These are phyloP conservation scores for Gymnoscopelus microlampas DNA, from an alignment of 2,797 vertebrate species.

Conservation along the genomic window DNA sequence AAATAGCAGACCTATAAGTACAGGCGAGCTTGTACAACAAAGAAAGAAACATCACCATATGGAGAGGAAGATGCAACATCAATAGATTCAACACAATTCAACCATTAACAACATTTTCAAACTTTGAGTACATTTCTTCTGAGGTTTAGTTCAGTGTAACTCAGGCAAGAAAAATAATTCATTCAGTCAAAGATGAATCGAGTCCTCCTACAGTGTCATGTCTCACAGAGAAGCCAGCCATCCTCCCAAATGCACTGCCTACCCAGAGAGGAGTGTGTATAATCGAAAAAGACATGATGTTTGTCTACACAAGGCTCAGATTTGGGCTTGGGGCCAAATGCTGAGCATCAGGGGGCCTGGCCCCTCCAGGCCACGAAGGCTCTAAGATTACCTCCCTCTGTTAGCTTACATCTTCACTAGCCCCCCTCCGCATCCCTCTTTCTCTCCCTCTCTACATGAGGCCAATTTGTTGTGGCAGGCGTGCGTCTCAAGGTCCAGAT, in stretches of 20 bases:
- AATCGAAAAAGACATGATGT: slow-evolving; percentile 80
- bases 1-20: background rate
- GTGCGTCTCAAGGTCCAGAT: slow-evolving; percentile 79
- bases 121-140: slow-evolving; percentile 12
- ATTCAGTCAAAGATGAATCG: slow-evolving; percentile 26
- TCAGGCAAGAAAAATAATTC: slow-evolving; percentile 14
- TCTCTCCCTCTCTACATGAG: slow-evolving; percentile 69
- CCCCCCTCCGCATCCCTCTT: slow-evolving; percentile 40
- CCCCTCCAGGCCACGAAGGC: slow-evolving; percentile 71
- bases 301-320: slow-evolving; percentile 73
- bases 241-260: slow-evolving; percentile 36
- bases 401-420: slow-evolving; percentile 74
- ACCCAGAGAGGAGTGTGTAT: slow-evolving; percentile 62
- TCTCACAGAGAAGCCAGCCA: slow-evolving; percentile 14
- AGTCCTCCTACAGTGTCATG: slow-evolving; percentile 10
- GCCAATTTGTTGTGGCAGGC: slow-evolving; percentile 85
- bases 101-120: slow-evolving; percentile 2
- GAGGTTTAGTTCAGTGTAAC: slow-evolving; percentile 11
- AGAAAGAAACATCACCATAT: slow-evolving; percentile 3
- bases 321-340: slow-evolving; percentile 76
- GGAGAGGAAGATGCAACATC: slow-evolving; percentile 5
- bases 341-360: slow-evolving; percentile 72
- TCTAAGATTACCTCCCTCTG: slow-evolving; percentile 78
- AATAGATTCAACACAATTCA: background rate
- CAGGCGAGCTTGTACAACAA: too few relatives aligned